Evolutionary conservation across 2,888 invertebrate genomes (phyloP).

Genomic region (Mythimna ferrago): DNA sequence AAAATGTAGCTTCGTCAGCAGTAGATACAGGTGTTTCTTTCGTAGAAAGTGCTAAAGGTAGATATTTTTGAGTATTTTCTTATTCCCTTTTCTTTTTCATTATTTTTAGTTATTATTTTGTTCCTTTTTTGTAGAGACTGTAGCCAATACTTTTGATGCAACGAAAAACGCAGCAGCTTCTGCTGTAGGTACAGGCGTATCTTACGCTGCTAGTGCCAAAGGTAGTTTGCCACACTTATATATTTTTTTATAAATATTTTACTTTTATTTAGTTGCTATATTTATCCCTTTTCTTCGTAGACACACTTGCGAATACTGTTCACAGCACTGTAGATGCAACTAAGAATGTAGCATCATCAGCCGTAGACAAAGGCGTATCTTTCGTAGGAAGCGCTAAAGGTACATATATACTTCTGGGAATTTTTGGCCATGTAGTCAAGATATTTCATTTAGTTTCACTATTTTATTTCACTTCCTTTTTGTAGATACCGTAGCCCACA

Average conservation of each 20-base stretch:
- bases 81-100: background rate
- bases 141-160: constrained; percentile 71
- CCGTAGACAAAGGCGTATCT: constrained; percentile 73
- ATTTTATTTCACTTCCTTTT: constrained; percentile 6
- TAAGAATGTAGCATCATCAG: constrained; percentile 76
- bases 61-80: background rate
- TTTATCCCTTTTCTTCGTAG: constrained; percentile 40
- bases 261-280: background rate
- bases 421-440: background rate
- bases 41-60: constrained; percentile 76
- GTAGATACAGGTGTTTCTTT: constrained; percentile 73
- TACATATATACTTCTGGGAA: constrained; percentile 48
- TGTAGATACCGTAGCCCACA: constrained; percentile 65
- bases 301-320: constrained; percentile 71
- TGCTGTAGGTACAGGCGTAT: constrained; percentile 74
- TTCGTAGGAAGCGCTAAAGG: constrained; percentile 76
- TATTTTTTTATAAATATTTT: background rate
- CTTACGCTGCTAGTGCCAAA: constrained; percentile 74
- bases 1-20: constrained; percentile 75
- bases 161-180: constrained; percentile 63
- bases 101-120: background rate
- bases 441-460: constrained; percentile 1
- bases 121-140: constrained; percentile 25
- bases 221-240: constrained; percentile 59
- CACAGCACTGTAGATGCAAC: constrained; percentile 77